phyloP scores from a whole-genome alignment of 2,113 vertebrate species.

The Actenoides lindsayi region DNA sequence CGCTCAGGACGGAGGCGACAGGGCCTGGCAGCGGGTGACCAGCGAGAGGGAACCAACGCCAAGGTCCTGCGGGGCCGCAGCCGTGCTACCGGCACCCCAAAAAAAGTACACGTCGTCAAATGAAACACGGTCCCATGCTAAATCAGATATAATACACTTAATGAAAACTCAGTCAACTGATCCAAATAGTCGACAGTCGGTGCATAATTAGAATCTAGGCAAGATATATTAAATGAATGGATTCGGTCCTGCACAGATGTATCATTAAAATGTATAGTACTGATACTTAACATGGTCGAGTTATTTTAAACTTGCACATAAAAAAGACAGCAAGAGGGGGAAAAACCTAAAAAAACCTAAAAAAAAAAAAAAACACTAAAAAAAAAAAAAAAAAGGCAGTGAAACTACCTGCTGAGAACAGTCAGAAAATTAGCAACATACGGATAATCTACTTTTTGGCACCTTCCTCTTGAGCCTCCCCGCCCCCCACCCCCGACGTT shows the following conservation, averaged over 20 bases:
- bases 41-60: neutral
- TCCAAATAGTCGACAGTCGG: neutral
- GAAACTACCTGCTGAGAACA: neutral
- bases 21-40: neutral
- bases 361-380: too few relatives aligned
- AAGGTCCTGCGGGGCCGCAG: neutral
- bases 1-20: constrained; percentile 1
- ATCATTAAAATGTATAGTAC: constrained; percentile 33
- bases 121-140: neutral
- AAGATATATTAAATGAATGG: constrained; percentile 44
- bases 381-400: neutral
- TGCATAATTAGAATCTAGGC: neutral
- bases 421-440: constrained; percentile 32
- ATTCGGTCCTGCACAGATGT: constrained; percentile 10
- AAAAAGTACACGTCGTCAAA: neutral
- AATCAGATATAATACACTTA: neutral
- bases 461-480: neutral
- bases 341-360: too few relatives aligned
- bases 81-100: neutral
- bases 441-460: neutral
- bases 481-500: accelerated
- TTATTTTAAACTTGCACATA: neutral
- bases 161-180: constrained; percentile 29
- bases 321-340: neutral
- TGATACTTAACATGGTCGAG: neutral